Evolutionary conservation across 2,113 vertebrate species (phyloP).

Genomic region (human): DNA sequence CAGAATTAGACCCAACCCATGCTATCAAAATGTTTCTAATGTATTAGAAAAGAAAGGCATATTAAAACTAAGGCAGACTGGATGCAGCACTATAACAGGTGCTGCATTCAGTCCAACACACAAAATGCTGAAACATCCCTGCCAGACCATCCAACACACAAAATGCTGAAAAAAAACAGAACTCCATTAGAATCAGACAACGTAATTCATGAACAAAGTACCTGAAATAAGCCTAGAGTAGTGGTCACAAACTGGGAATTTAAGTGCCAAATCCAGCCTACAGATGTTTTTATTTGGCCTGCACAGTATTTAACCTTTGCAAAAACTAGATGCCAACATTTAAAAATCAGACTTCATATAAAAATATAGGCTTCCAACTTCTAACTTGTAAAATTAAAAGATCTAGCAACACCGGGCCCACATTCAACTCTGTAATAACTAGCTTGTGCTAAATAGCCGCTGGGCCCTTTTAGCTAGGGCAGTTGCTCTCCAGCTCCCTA

Average conservation of each 20-base stretch:
- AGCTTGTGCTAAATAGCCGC: neutral
- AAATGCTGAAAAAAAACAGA: slow-evolving; percentile 11
- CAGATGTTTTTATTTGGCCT: slow-evolving; percentile 19
- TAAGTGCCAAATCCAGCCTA: neutral
- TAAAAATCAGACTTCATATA: slow-evolving; percentile 32
- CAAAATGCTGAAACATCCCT: too few species aligned
- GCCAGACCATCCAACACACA: neutral
- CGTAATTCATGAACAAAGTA: neutral
- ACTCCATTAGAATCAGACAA: neutral
- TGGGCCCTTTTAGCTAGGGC: neutral
- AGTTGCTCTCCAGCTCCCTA: neutral
- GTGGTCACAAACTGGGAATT: neutral
- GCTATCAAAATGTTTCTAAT: neutral
- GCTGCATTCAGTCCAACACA: neutral
- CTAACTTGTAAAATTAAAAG: neutral
- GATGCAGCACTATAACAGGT: neutral
- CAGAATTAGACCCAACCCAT: slow-evolving; percentile 15
- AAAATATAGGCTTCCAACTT: neutral
- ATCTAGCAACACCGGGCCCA: neutral
- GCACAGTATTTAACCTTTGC: neutral
- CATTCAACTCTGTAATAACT: neutral
- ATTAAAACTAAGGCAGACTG: neutral
- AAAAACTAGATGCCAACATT: neutral
- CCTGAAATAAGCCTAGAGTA: neutral
- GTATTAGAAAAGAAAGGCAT: neutral